A percentile compares a stretch with the other conserved stretches of the same genome.
These are phyloP conservation scores for Zaprionus davidi DNA, from an alignment of 1,140 invertebrate genomes.

Conservation along the genomic window DNA sequence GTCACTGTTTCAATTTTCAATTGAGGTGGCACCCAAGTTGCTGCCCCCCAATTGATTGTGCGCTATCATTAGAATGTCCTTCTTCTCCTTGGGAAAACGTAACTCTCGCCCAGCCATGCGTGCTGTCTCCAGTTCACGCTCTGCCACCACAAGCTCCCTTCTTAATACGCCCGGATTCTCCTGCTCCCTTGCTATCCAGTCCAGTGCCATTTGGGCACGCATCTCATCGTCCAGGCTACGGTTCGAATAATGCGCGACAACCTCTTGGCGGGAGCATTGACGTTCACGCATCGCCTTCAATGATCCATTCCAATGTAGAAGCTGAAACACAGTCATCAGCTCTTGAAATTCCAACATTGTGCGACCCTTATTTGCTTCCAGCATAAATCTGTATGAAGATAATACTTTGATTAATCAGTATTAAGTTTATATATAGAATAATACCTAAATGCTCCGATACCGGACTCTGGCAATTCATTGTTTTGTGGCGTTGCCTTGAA, in stretches of 20 bases:
- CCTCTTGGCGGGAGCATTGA: slow-evolving; percentile 97
- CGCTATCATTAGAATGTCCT: slow-evolving; percentile 96
- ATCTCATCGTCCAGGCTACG: slow-evolving; percentile 96
- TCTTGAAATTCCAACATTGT: slow-evolving; percentile 99
- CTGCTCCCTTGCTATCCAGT: slow-evolving; percentile 96
- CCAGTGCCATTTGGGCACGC: slow-evolving; percentile 97
- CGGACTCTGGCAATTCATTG: slow-evolving; percentile 92
- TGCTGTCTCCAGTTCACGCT: slow-evolving; percentile 95
- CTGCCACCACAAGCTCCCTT: slow-evolving; percentile 92
- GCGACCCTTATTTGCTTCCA: slow-evolving; percentile 95
- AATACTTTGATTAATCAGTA: neutral
- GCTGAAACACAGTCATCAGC: slow-evolving; percentile 97
- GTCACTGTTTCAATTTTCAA: slow-evolving; percentile 68
- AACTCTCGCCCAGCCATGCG: slow-evolving; percentile 94
- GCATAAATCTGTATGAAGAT: slow-evolving; percentile 89
- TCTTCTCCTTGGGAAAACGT: slow-evolving; percentile 97
- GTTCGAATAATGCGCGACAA: slow-evolving; percentile 97
- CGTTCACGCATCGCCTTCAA: slow-evolving; percentile 95
- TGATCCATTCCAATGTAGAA: slow-evolving; percentile 98
- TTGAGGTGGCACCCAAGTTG: slow-evolving; percentile 84
- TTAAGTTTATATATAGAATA: neutral
- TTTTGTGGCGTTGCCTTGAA: slow-evolving; percentile 87
- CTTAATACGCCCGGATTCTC: slow-evolving; percentile 92
- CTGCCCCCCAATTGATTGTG: slow-evolving; percentile 89
- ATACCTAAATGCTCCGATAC: slow-evolving; percentile 95